Evolutionary conservation across 2,888 invertebrate species (phyloP).

Genomic region (Pseudanteris insignis): DNA sequence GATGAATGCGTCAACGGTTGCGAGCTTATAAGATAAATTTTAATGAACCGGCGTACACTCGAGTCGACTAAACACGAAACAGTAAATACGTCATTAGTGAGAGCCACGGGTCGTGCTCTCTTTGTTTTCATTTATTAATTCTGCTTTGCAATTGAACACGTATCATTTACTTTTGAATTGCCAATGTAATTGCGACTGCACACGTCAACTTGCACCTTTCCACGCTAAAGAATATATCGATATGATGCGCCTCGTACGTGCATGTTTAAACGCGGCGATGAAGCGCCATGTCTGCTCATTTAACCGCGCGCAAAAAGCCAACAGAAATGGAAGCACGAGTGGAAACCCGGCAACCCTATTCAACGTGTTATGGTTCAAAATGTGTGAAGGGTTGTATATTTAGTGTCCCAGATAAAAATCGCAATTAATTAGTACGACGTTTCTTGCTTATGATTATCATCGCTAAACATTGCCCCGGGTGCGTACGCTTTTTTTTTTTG

Average conservation of each 20-base stretch:
- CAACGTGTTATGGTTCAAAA: slow-evolving; percentile 43
- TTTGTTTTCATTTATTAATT: slow-evolving; percentile 63
- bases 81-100: slow-evolving; percentile 64
- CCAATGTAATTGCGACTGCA: slow-evolving; percentile 55
- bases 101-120: slow-evolving; percentile 38
- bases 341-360: slow-evolving; percentile 49
- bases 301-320: slow-evolving; percentile 25
- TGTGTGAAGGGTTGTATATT: no score
- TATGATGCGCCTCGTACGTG: slow-evolving; percentile 18
- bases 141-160: slow-evolving; percentile 60
- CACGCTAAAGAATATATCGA: slow-evolving; percentile 47
- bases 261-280: slow-evolving; percentile 22
- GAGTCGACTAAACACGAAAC: slow-evolving; percentile 53
- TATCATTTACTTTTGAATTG: slow-evolving; percentile 61
- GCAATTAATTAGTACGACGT: no score
- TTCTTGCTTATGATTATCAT: no score
- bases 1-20: slow-evolving; percentile 60
- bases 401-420: no score
- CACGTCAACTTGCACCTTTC: slow-evolving; percentile 31
- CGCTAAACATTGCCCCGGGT: no score
- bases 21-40: slow-evolving; percentile 61
- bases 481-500: no score
- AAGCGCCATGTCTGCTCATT: slow-evolving; percentile 36
- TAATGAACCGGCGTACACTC: slow-evolving; percentile 61
- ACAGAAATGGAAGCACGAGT: slow-evolving; percentile 27